phyloP scores from a whole-genome alignment of 2,113 vertebrate species.

The Thinocorus orbignyianus region DNA sequence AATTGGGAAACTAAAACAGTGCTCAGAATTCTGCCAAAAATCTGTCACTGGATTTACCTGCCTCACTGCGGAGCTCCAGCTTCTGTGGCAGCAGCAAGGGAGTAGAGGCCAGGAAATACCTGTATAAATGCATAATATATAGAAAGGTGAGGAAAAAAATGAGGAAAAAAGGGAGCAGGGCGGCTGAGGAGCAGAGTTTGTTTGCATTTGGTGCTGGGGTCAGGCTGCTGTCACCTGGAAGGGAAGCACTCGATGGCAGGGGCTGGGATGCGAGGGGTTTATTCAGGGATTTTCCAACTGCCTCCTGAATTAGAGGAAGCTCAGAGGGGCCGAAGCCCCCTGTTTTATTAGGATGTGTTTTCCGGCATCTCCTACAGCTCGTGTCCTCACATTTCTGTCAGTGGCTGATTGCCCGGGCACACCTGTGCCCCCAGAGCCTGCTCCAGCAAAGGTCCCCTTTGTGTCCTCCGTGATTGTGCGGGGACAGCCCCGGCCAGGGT shows the following conservation, averaged over 20 bases:
- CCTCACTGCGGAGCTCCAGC: not conserved
- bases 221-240: not conserved
- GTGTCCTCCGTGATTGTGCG: not conserved
- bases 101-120: not conserved
- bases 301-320: not conserved
- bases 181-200: not conserved
- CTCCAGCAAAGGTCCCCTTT: not conserved
- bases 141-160: not conserved
- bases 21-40: not conserved
- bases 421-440: not conserved
- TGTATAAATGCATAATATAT: too few relatives aligned
- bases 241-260: rapidly evolving
- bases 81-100: not conserved
- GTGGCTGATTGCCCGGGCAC: not conserved
- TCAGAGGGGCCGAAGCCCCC: not conserved
- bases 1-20: not conserved
- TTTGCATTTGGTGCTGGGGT: not conserved
- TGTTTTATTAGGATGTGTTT: not conserved
- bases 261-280: not conserved
- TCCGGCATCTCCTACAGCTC: not conserved
- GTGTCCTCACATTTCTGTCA: rapidly evolving
- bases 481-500: not conserved
- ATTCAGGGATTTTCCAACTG: not conserved
- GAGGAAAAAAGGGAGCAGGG: not conserved
- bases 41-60: not conserved